A percentile compares a stretch with the other conserved stretches of the same genome.
Evolutionary conservation across 2,888 invertebrate genomes (phyloP).

Genomic region (Dinocampus coccinellae): DNA sequence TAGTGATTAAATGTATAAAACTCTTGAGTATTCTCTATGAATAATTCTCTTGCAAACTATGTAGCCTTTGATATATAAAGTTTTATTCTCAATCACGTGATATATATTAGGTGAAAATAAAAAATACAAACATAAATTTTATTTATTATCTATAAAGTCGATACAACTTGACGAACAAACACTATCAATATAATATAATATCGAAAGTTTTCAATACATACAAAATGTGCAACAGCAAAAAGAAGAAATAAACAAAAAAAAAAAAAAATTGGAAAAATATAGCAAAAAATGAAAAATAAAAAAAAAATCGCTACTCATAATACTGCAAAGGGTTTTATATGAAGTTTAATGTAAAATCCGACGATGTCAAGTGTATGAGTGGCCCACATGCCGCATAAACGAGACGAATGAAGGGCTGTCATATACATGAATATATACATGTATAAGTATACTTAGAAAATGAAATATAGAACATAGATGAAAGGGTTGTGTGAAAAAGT

Average conservation of each 20-base stretch:
- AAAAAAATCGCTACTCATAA: too few species aligned
- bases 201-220: too few species aligned
- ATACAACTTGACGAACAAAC: background rate
- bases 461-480: slow-evolving; percentile 14
- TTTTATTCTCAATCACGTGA: too few species aligned
- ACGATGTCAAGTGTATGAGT: background rate
- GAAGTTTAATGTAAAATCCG: background rate
- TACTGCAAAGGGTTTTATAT: too few species aligned
- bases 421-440: background rate
- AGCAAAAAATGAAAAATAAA: too few species aligned
- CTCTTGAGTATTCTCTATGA: background rate
- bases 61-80: too few species aligned
- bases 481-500: slow-evolving; percentile 27
- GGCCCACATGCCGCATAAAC: background rate
- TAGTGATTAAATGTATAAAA: background rate
- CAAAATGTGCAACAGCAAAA: too few species aligned
- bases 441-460: background rate
- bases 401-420: background rate
- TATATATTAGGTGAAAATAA: background rate
- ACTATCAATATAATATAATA: background rate
- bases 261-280: too few species aligned
- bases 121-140: background rate
- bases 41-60: background rate
- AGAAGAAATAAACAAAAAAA: too few species aligned
- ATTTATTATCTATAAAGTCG: background rate